Evolutionary conservation across 2,888 invertebrate genomes (phyloP), one percentile per base, ranked within the genome.

Genomic region (Drosophila cracens): DNA sequence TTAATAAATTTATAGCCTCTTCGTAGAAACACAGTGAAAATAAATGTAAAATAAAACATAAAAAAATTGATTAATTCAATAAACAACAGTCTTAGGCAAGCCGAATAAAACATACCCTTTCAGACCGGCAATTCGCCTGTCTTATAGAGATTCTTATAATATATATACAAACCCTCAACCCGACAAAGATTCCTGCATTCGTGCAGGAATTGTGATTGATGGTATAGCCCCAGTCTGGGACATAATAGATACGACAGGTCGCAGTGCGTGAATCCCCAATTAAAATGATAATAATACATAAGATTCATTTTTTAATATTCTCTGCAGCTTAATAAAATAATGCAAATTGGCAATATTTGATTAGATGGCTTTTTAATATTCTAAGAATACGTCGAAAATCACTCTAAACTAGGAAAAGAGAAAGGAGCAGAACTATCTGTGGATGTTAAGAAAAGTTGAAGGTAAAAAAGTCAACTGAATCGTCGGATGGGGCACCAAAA

Each of bases 1-100:
- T 70, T 40, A 70, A 49, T 48, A 40, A 13, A 69, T 54, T 27
- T 34, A 38, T 29, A 7, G 48, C 49, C 29, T 25, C 49, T 38
- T 49, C 38, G 11, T n/a, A 18, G 21, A 13, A 54, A 29, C n/a
- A 38, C 38, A 40, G 38, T 16, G 10, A 16, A 10, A 56, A 11
- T 3, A 36, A 54, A 16, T 36, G 11, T 16, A 7, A 21, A 16
- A 36, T 53, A 72, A 70, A 63, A 57, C 54, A 61, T n/a, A 34
- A 2, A 60, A 16, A 25, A 49, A 43, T 53, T 43, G n/a, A 60
- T 65, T 29, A 27, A 2, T 46, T 21, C 7, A 46, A 21, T 1
- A 60, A 33, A 33, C 10, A 63, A n/a, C 18, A 49, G 13, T 13
- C n/a, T 7, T 6, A 3, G 43, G 6, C 21, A 21, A 13, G 13